Percentiles rank a stretch among this genome's conserved stretches.
These are phyloP conservation scores for Micromussa lordhowensis DNA, from an alignment of 92 coral and sea anemone species.

Conservation along the genomic window DNA sequence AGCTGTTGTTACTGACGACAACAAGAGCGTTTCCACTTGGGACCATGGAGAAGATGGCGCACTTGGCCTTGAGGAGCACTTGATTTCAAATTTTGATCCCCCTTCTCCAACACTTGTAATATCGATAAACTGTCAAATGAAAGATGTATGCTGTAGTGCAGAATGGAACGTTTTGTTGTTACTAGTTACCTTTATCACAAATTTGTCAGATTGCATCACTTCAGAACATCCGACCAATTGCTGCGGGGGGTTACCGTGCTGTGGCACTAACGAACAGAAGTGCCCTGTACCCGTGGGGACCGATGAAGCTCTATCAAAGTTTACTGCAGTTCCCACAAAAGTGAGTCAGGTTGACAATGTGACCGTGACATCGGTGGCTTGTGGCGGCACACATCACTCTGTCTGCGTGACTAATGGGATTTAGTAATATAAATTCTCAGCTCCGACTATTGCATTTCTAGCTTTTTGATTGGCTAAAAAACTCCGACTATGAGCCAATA, in stretches of 20 bases:
- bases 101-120: constrained; percentile 28
- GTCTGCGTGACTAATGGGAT: constrained; percentile 56
- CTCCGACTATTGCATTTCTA: too few relatives aligned
- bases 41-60: constrained; percentile 61
- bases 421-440: too few relatives aligned
- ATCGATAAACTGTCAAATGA: constrained; percentile 36
- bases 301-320: constrained; percentile 16
- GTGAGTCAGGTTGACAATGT: constrained; percentile 37
- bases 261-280: constrained; percentile 55
- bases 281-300: constrained; percentile 72
- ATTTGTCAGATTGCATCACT: constrained; percentile 50
- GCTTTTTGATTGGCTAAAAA: too few relatives aligned
- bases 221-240: constrained; percentile 55
- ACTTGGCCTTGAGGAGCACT: constrained; percentile 55
- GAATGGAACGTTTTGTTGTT: not conserved
- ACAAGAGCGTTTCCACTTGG: constrained; percentile 47
- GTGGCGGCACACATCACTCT: constrained; percentile 77
- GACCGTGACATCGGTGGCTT: constrained; percentile 58
- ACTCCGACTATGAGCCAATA: too few relatives aligned
- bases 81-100: constrained; percentile 14
- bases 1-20: constrained; percentile 39
- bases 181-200: not conserved
- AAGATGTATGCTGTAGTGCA: constrained; percentile 74
- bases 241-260: constrained; percentile 67
- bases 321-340: constrained; percentile 37